A percentile compares a stretch with the other conserved stretches of the same genome.
Evolutionary conservation across 2,113 vertebrate species (phyloP).

Genomic region (Uropsilus gracilis): DNA sequence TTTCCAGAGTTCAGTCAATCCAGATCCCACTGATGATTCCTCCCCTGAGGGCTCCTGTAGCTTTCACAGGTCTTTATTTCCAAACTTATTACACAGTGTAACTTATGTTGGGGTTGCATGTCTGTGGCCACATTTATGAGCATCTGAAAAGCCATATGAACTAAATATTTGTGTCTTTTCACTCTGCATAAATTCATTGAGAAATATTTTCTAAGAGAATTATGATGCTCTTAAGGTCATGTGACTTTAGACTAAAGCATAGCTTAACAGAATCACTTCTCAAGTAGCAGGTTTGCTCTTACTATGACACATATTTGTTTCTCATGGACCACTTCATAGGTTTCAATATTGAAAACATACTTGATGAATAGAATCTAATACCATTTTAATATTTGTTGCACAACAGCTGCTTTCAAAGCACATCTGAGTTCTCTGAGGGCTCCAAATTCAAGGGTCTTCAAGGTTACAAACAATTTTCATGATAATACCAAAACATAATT

Average conservation of each 20-base stretch:
- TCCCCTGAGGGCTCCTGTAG: background rate
- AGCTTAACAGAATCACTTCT: background rate
- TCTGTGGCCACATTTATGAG: background rate
- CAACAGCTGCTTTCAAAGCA: background rate
- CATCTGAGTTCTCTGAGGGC: background rate
- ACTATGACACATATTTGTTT: background rate
- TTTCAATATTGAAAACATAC: background rate
- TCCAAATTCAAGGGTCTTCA: background rate
- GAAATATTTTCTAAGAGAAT: background rate
- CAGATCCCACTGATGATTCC: background rate
- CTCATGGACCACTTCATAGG: background rate
- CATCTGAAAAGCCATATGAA: background rate
- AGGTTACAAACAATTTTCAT: background rate
- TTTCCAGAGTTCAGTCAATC: background rate
- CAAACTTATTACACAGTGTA: background rate
- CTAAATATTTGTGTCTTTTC: background rate
- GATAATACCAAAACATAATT: background rate
- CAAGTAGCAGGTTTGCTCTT: background rate
- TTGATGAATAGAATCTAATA: background rate
- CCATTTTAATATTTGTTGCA: background rate
- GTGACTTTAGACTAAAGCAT: background rate
- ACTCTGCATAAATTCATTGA: background rate
- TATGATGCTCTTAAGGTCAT: background rate
- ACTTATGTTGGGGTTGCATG: background rate
- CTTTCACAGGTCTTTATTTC: background rate